Evolutionary conservation across 2,888 invertebrate genomes (phyloP), one percentile per base, ranked within the genome.

Genomic region (Deilephila elpenor): DNA sequence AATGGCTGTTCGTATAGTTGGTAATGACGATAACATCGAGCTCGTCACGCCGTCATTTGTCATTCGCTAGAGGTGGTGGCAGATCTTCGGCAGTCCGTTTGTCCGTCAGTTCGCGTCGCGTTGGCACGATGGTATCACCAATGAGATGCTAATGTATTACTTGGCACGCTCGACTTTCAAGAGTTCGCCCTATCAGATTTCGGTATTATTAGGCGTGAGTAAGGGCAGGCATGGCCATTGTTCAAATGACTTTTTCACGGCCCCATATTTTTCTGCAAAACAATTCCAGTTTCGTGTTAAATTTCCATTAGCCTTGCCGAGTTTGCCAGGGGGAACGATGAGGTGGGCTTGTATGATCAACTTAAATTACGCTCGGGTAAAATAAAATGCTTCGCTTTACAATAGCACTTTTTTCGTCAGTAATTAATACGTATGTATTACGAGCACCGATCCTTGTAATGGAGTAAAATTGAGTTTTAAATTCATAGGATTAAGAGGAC

Each of bases 121-220:
- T 80, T 90, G 89, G 89, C 90, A 86, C 82, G 88, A 86, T 86
- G 84, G 76, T 88, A 89, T 91, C 88, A 82, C 84, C 86, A 91
- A 92, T 90, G 87, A 89, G 89, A 91, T 91, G 91, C 86, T 93
- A 93, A 93, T 93, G 92, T 92, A 91, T 91, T 89, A 90, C 86
- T 93, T 93, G 94, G 94, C 94, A 93, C 88, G 88, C 75, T 80
- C 80, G 78, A 77, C 81, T 81, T 83, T 86, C 82, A 85, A 82
- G 79, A 83, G 82, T 82, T 82, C 76, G 79, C 79, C 84, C 87
- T 90, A 90, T 91, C 90, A 84, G 85, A 90, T 93, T 89, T 88
- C 90, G 81, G 83, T 87, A 89, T 89, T 86, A 86, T 86, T 88
- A 88, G 84, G 77, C 79, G 80, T 83, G 85, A 85, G 82, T 82